phyloP scores from a whole-genome alignment of 2,797 vertebrate genomes.

The Knipowitschia caucasica region DNA sequence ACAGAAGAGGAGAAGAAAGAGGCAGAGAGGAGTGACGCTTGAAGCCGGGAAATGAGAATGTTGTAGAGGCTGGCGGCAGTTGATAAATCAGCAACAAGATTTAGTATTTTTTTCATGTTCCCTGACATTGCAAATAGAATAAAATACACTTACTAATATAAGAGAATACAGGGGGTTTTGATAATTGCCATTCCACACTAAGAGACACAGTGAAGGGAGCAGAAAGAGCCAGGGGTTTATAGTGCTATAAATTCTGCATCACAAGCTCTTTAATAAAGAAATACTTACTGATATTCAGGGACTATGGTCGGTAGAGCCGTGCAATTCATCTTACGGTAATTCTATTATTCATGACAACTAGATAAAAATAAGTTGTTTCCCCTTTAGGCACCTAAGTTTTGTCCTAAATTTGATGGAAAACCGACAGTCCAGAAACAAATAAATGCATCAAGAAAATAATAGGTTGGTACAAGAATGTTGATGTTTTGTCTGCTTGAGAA shows the following conservation, averaged over 20 bases:
- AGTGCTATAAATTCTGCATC: slow-evolving; percentile 21
- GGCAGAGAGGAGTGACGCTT: slow-evolving; percentile 34
- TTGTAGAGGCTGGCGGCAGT: no score
- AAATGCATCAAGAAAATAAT: no score
- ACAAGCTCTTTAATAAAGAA: not conserved
- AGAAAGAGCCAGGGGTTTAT: slow-evolving; percentile 25
- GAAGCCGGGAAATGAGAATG: slow-evolving; percentile 34
- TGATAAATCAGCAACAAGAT: no score
- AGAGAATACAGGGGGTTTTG: slow-evolving; percentile 39
- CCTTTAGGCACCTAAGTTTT: no score
- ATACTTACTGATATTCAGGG: not conserved
- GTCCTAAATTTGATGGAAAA: no score
- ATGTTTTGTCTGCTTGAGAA: no score
- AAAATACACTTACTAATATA: slow-evolving; percentile 29
- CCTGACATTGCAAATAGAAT: no score
- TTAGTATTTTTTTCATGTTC: no score
- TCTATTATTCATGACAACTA: no score
- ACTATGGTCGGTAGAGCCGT: not conserved
- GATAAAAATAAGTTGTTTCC: no score
- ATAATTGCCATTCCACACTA: slow-evolving; percentile 30
- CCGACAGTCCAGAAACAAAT: no score
- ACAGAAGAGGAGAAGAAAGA: slow-evolving; percentile 1
- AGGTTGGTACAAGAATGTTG: no score
- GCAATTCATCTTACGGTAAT: not conserved
- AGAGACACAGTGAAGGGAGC: slow-evolving; percentile 28